Base-by-base conservation (phyloP, 2,888 invertebrate genomes). In the Coleophora deauratella region DNA sequence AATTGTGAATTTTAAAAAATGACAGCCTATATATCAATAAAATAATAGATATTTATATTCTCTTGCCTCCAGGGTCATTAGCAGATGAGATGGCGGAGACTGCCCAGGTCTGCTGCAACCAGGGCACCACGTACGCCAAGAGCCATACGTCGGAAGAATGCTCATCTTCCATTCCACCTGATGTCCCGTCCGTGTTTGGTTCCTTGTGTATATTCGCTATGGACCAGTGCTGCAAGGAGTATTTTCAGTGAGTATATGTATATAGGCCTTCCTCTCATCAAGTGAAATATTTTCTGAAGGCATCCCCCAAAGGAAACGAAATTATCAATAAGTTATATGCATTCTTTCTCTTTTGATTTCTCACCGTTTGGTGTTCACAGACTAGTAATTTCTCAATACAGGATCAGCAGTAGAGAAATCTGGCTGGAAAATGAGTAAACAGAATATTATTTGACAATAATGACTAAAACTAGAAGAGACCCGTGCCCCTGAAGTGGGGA, bases 181-280 rank as follows among this genome's bases (percentile, higher is more conserved):
- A 66, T 4, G 65, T 84, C 1, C 60, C 72, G 0, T 33, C 57
- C 0, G 47, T 44, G 0, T 68, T 73, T 11, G 57, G 54, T 0
- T 48, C 67, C 0, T 50, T 82, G 15, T 85, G 84, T 42, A 50
- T 63, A 8, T 63, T 75, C 32, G 78, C 78, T 0, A 75, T 77
- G 56, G 63, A 69, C 4, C 68, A 76, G 34, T 85, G 84, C 55
- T 84, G 84, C 44, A 71, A 66, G 38, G 78, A 80, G 31, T 80
- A 77, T 43, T 73, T 65, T 44, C 59, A 57, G 84, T 82, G 47
- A 73, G 79, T 65, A 28, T 27, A 14, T 33, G 21, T 21, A 21
- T 4, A 21, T 21, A 21, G 21, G 21, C 21, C 6, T 21, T 3
- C 21, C 6, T n/a, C n/a, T n/a, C n/a, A n/a, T n/a, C n/a, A n/a